Conservation (phyloP, 2,113 vertebrate species). For the Girardinichthys multiradiatus region DNA sequence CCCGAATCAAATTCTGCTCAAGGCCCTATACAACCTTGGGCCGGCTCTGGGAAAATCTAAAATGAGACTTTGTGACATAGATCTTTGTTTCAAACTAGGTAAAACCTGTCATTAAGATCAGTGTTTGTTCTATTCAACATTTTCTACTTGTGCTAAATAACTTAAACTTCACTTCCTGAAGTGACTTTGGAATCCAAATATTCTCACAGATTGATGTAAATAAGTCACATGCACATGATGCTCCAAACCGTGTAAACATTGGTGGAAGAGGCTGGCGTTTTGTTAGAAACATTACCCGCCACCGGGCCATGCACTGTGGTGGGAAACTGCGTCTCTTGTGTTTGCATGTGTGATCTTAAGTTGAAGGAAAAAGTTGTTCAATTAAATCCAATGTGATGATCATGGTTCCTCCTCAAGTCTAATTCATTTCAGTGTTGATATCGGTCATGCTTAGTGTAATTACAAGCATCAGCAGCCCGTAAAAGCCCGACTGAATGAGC, state of each 20-base stretch:
- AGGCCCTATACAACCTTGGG: neutral
- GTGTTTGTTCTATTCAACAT: slow-evolving; percentile 44
- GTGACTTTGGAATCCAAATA: slow-evolving; percentile 12
- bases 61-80: neutral
- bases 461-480: slow-evolving; percentile 63
- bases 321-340: slow-evolving; percentile 47
- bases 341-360: slow-evolving; percentile 55
- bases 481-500: slow-evolving; percentile 57
- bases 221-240: slow-evolving; percentile 14
- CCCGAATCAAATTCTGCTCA: neutral
- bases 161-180: slow-evolving; percentile 7
- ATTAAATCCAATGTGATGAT: slow-evolving; percentile 63
- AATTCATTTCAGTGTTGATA: slow-evolving; percentile 58
- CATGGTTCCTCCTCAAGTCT: slow-evolving; percentile 45
- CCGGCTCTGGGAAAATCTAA: neutral
- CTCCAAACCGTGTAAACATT: slow-evolving; percentile 17
- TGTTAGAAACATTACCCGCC: slow-evolving; percentile 37
- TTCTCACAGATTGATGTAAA: slow-evolving; percentile 15
- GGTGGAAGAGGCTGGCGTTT: slow-evolving; percentile 51
- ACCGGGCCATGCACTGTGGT: slow-evolving; percentile 19
- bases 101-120: slow-evolving; percentile 23
- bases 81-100: slow-evolving; percentile 19
- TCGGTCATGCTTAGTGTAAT: slow-evolving; percentile 48
- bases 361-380: slow-evolving; percentile 44
- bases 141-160: slow-evolving; percentile 40